These are phyloP conservation scores for Drosophila willistoni DNA, from an alignment of 1,140 invertebrate genomes.

Conservation along the genomic window DNA sequence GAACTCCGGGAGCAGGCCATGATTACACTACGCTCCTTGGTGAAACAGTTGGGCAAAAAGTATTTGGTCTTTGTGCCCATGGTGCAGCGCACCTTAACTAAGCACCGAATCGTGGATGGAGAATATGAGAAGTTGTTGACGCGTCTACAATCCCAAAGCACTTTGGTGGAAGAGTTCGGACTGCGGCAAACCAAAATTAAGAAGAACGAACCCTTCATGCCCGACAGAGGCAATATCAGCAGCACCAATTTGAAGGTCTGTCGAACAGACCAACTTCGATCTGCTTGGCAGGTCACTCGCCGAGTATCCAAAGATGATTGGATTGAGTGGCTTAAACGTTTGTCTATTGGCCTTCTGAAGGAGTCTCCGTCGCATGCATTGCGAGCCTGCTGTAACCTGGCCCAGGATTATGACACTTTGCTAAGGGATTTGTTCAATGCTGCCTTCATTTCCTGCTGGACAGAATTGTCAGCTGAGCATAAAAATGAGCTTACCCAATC, in stretches of 20 bases:
- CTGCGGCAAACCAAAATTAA: conserved; percentile 85
- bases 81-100: conserved; percentile 92
- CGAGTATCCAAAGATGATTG: conserved; percentile 98
- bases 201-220: conserved; percentile 85
- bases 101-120: conserved; percentile 92
- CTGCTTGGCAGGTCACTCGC: conserved; percentile 94
- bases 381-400: conserved; percentile 94
- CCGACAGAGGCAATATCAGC: conserved; percentile 84
- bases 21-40: conserved; percentile 95
- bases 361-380: conserved; percentile 97
- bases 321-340: conserved; percentile 96
- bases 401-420: conserved; percentile 96
- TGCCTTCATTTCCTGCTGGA: conserved; percentile 99
- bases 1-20: conserved; percentile 92
- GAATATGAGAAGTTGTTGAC: conserved; percentile 91
- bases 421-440: conserved; percentile 98
- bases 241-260: conserved; percentile 92
- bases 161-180: conserved; percentile 85
- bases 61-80: conserved; percentile 96
- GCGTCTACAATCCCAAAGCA: conserved; percentile 88
- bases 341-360: conserved; percentile 96
- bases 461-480: conserved; percentile 92
- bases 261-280: conserved; percentile 90
- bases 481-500: conserved; percentile 94
- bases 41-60: conserved; percentile 94